Percentiles rank a stretch among this genome's conserved stretches.
phyloP scores from a whole-genome alignment of 2,888 invertebrate species.

The Cantharis flavilabris region DNA sequence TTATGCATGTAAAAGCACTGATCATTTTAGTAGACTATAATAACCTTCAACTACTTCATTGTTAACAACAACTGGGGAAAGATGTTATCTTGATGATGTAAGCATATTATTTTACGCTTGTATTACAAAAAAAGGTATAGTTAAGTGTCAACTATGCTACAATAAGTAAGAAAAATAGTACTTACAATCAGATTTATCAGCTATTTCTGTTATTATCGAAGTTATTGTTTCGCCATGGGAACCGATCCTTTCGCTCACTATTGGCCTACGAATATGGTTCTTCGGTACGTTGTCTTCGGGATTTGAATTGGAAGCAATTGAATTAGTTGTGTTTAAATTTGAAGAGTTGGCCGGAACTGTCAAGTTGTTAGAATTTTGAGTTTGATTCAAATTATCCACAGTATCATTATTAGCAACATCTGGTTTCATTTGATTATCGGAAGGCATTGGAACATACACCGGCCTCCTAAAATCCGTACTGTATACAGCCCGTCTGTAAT shows the following conservation, averaged over 20 bases:
- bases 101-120: constrained; percentile 18
- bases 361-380: neutral
- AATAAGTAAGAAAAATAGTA: constrained; percentile 17
- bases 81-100: constrained; percentile 35
- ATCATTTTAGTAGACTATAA: constrained; percentile 33
- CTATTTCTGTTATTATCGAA: constrained; percentile 50
- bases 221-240: constrained; percentile 49
- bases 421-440: neutral
- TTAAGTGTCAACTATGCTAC: constrained; percentile 1
- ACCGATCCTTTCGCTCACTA: constrained; percentile 45
- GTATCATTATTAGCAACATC: neutral
- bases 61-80: constrained; percentile 29
- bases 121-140: constrained; percentile 19
- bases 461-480: constrained; percentile 4
- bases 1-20: constrained; percentile 36
- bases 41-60: constrained; percentile 32
- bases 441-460: constrained; percentile 1
- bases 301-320: neutral
- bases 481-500: neutral
- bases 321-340: neutral
- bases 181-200: constrained; percentile 43
- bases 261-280: constrained; percentile 30
- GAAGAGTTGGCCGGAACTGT: neutral
- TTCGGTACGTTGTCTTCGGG: neutral
- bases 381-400: neutral